Evolutionary conservation across 2,888 invertebrate species (phyloP), one percentile per base, ranked within the genome.

Genomic region (Cosmopolites sordidus): DNA sequence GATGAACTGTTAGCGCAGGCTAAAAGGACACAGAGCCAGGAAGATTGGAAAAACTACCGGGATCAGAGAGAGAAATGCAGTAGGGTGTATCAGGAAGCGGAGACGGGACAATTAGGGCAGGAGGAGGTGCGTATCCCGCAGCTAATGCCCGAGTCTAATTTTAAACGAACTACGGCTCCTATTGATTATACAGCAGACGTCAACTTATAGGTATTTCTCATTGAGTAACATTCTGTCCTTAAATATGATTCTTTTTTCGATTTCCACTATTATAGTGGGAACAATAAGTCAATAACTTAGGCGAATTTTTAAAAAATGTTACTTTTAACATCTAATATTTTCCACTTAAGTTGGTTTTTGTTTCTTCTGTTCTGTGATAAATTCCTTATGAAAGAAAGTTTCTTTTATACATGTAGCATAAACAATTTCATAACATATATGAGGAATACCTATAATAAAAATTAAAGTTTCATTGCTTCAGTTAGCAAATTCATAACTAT

Each of bases 51-150:
- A 8, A 74, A 75, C 45, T 82, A 78, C 63, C 78, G 79, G 64
- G 76, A 77, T 41, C 81, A 81, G 62, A 75, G 80, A 42, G 79
- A 80, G 60, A 80, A 79, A 63, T 81, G 82, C 61, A 77, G 76
- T 39, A 74, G 76, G 43, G 71, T 81, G 69, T 79, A 81, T 60
- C 76, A 77, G 54, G 72, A 75, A 44, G 80, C 81, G 1, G 78
- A 79, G 55, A 71, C 76, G 64, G 76, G 77, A 59, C 78, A 78
- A 67, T 74, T 77, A 58, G 78, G 78, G 67, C 78, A 77, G 64
- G 75, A 76, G 68, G 76, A 76, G 75, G 77, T 78, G 69, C 73
- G 74, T 74, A 74, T 74, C 62, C 73, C 73, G 62, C 74, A 74
- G 66, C 73, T 74, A 64, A 68, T 71, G 73, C 72, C 73, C 62